Percentiles rank a stretch among this genome's conserved stretches.
These are phyloP conservation scores for Probosciger aterrimus DNA, from an alignment of 2,113 vertebrate species.

Conservation along the genomic window DNA sequence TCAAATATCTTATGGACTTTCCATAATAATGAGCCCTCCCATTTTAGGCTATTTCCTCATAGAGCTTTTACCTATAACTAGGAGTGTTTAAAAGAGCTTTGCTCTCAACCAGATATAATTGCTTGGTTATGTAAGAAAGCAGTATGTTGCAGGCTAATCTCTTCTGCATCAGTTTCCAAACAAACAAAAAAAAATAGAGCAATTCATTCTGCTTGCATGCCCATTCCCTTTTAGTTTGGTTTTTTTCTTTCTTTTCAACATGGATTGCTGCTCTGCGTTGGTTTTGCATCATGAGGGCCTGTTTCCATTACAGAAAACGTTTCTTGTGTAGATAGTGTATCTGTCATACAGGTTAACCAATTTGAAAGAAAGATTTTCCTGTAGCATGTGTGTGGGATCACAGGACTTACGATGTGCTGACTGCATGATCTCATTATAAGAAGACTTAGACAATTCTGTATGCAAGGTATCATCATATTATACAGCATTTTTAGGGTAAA, in stretches of 20 bases:
- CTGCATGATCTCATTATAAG: neutral
- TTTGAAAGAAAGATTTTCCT: neutral
- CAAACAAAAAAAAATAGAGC: neutral
- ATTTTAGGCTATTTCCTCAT: neutral
- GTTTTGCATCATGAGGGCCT: neutral
- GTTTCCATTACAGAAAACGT: rapidly evolving
- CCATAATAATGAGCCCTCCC: neutral
- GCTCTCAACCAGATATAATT: neutral
- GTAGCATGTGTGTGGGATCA: neutral
- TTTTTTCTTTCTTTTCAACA: neutral
- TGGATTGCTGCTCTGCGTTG: neutral
- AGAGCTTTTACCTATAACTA: neutral
- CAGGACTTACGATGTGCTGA: neutral
- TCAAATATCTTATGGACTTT: neutral
- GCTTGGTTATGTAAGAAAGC: neutral
- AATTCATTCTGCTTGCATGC: neutral
- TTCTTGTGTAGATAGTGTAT: neutral
- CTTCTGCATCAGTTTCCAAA: neutral
- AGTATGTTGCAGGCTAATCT: neutral
- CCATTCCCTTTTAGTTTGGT: neutral
- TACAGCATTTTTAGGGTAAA: neutral
- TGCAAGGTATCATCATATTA: neutral
- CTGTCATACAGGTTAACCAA: neutral
- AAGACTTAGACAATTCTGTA: neutral
- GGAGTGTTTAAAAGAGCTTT: neutral